These are phyloP conservation scores for Chionomys nivalis DNA, from an alignment of 2,113 vertebrate genomes.

Conservation along the genomic window DNA sequence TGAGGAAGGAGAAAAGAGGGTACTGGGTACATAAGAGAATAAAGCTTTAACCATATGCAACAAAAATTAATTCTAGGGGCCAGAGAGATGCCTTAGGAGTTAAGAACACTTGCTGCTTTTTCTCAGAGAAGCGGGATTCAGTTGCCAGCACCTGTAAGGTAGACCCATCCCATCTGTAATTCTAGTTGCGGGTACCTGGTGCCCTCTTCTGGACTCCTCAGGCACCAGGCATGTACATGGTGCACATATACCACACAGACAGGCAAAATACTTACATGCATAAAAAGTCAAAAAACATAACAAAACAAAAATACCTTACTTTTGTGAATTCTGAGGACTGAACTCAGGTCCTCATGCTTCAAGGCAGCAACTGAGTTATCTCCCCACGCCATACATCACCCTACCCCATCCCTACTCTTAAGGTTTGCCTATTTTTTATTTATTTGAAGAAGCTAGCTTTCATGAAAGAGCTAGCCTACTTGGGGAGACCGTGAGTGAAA, in stretches of 20 bases:
- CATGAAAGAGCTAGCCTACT: neutral
- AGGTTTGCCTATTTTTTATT: neutral
- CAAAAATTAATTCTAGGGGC: constrained; percentile 47
- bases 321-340: neutral
- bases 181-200: neutral
- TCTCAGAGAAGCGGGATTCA: neutral
- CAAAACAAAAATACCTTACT: neutral
- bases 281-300: neutral
- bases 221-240: neutral
- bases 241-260: neutral
- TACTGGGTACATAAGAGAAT: neutral
- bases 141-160: neutral
- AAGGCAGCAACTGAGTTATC: neutral
- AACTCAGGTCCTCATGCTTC: neutral
- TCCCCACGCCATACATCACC: neutral
- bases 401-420: neutral
- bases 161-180: neutral
- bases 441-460: neutral
- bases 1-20: neutral
- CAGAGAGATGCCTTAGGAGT: neutral
- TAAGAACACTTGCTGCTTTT: neutral
- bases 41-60: constrained; percentile 43
- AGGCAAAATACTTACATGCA: neutral
- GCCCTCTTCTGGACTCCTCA: neutral
- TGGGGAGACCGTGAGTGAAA: neutral